Percentiles rank a stretch among this genome's conserved stretches.
phyloP scores from a whole-genome alignment of 2,113 vertebrate species.

The Cervus canadensis region DNA sequence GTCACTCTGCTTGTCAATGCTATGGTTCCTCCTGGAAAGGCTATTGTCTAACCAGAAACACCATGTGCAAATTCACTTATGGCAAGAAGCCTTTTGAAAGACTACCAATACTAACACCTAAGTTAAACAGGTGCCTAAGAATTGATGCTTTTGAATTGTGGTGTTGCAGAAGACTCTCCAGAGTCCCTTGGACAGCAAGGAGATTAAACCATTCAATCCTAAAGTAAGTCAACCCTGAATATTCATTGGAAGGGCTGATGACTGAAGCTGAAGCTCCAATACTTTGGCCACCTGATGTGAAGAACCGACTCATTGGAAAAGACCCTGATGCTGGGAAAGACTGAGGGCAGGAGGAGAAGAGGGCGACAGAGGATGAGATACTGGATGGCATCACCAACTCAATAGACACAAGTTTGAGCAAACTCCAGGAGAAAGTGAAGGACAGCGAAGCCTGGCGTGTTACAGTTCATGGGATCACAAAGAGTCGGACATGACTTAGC shows the following conservation, averaged over 20 bases:
- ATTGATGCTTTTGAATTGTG: background rate
- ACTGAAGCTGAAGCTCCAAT: background rate
- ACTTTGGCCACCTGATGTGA: background rate
- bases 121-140: background rate
- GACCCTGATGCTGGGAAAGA: background rate
- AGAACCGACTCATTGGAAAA: background rate
- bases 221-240: background rate
- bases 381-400: background rate
- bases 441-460: background rate
- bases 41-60: background rate
- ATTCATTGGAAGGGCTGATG: background rate
- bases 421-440: background rate
- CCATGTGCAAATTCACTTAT: background rate
- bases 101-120: background rate
- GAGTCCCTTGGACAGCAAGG: background rate
- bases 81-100: background rate
- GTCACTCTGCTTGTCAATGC: background rate
- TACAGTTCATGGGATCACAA: background rate
- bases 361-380: background rate
- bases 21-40: background rate
- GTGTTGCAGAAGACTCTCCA: background rate
- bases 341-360: background rate
- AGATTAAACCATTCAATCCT: background rate
- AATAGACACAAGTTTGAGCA: background rate
- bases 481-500: background rate